Base-by-base conservation (phyloP, 2,797 vertebrate genomes). In the Etheostoma perlongum region DNA sequence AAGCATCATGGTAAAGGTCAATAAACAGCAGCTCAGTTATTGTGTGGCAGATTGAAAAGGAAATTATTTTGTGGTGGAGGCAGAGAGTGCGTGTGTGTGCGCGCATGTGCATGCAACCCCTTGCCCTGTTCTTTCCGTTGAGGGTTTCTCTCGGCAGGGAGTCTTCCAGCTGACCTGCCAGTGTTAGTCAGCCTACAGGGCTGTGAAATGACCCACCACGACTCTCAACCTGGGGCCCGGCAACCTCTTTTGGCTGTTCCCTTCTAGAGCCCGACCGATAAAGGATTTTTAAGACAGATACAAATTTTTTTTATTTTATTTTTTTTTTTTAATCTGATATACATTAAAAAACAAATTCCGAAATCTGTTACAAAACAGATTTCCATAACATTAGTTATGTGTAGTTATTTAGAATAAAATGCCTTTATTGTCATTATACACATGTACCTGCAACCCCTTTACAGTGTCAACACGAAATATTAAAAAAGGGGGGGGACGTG, bases 101-200 rank as follows among this genome's bases (percentile, higher is more conserved):
- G 47, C 6, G 57, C 33, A 62, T 4, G 44, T 27, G 53, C 13
- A 80, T 52, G 82, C 57, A 67, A 49, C 54, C 54, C 11, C 6
- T 36, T 62, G 72, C 46, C 52, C 62, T 23, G 21, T 21, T 76
- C 62, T 85, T 74, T 79, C 74, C 14, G 57, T 49, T 18, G 44
- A 83, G 84, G 74, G 83, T 83, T 86, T 86, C 77, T 92, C 76
- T 83, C 90, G 86, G 84, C 88, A 79, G 82, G 16, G 60, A 78
- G 77, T 90, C 88, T 86, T 90, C 85, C 80, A 91, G 88, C 86
- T 92, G 92, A 92, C 90, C 89, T 86, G 90, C 92, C 89, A 65
- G 76, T 71, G 87, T 82, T 85, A 84, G 59, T 93, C 88, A 86
- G 88, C 79, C 81, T 82, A 73, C 74, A 83, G 87, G 88, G 60